Base-by-base conservation (phyloP, 2,797 vertebrate genomes). In the Peromyscus attwateri region DNA sequence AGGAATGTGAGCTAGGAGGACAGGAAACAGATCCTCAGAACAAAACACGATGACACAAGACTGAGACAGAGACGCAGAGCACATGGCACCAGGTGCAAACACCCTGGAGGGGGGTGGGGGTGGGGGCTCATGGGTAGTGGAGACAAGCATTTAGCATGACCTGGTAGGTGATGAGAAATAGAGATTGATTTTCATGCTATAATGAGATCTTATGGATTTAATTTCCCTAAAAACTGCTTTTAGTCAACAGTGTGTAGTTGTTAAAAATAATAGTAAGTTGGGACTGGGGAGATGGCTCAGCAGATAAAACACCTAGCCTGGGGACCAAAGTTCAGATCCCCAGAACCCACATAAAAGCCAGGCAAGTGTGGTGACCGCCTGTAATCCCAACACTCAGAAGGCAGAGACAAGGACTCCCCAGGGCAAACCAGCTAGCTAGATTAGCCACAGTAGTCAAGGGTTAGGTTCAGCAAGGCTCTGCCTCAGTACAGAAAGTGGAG, bases 21-120 rank as follows among this genome's bases (percentile, higher is more conserved):
- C 52, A 55, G 90, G 89, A 92, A 27, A 49, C 40, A 60, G 43
- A 17, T 31, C 57, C 31, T 62, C 31, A 29, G 31, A 34, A 80
- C 3, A 4, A 21, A n/a, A 68, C 3, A 4, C 1, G 13, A 19
- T 16, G 46, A 34, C 1, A 1, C 0, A 3, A 76, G 23, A 77
- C n/a, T 1, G 84, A 62, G 14, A 23, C 46, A 60, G 27, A 64
- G 23, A 49, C 3, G 82, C 21, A 55, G 9, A 34, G 37, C 0
- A 4, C 3, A 1, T 43, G 27, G 1, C 3, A 3, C 2, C 43
- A 11, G 4, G 10, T 12, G 29, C 27, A 14, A 75, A 73, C 16
- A 34, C 10, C 12, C 52, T 3, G 6, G 1, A 2, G 46, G 13
- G 12, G 43, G 49, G n/a, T 3, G 9, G 2, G 6, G 1, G 2